phyloP scores from a whole-genome alignment of 2,888 invertebrate genomes.

The Dolomedes plantarius region DNA sequence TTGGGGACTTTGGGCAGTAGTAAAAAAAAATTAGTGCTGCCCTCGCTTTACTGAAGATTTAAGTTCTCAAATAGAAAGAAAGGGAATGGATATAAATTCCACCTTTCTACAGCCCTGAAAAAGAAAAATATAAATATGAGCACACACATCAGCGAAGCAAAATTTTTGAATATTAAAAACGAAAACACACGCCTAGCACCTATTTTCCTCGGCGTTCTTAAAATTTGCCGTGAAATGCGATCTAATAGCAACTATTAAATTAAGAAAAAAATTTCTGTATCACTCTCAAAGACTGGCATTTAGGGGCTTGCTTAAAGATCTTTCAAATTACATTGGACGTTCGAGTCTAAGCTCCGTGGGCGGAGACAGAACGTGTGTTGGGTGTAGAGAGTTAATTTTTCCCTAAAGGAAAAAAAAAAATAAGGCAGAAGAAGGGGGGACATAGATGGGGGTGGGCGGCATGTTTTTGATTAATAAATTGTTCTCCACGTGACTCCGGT shows the following conservation, averaged over 20 bases:
- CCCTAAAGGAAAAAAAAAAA: not conserved
- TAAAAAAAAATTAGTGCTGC: no score
- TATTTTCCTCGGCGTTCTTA: not conserved
- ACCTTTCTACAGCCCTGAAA: no score
- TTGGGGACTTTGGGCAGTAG: no score
- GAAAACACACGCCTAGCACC: no score
- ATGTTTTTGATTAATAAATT: constrained; percentile 38
- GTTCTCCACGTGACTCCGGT: constrained; percentile 22
- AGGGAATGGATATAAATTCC: no score
- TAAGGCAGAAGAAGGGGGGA: not conserved
- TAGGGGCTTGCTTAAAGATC: constrained; percentile 18
- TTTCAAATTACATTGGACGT: constrained; percentile 24
- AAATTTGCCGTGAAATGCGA: not conserved
- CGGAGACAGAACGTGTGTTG: constrained; percentile 9
- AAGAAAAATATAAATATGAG: no score
- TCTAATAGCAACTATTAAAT: not conserved
- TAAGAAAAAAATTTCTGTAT: not conserved
- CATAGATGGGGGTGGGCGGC: not conserved
- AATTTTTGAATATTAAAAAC: no score
- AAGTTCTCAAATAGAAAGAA: no score
- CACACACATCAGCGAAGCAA: no score
- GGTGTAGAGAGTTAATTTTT: constrained; percentile 24
- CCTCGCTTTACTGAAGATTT: no score
- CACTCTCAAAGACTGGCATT: constrained; percentile 17
- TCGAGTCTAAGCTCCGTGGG: constrained; percentile 19